Evolutionary conservation across 64 coral and sea anemone genomes (phyloP).

Genomic region (Acropora yongei): DNA sequence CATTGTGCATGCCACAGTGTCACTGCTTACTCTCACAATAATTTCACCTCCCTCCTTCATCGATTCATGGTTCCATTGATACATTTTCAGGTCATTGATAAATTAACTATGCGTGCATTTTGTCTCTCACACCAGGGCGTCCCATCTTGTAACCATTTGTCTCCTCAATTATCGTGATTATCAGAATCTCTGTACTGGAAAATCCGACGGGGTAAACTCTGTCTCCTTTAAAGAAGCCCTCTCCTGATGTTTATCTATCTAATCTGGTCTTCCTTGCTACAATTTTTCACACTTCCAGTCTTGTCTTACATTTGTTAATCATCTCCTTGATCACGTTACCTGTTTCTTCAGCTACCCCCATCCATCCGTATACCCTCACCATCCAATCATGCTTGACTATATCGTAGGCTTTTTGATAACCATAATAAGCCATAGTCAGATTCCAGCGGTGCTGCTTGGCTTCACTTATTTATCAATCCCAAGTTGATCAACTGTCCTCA

Average conservation of each 20-base stretch:
- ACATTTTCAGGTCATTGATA: constrained; percentile 23
- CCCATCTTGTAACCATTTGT: constrained; percentile 42
- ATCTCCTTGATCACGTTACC: constrained; percentile 2
- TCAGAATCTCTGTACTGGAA: not conserved
- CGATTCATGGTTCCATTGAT: constrained; percentile 24
- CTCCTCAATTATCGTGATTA: not conserved
- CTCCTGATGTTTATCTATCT: constrained; percentile 30
- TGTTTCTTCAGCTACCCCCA: constrained; percentile 32
- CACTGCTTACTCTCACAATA: constrained; percentile 27
- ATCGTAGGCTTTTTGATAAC: constrained; percentile 46
- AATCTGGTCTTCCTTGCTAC: not conserved
- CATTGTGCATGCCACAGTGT: constrained; percentile 34
- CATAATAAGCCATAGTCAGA: constrained; percentile 53
- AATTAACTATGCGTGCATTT: not conserved
- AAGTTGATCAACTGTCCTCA: constrained; percentile 69
- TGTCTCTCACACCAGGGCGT: constrained; percentile 2
- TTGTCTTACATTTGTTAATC: constrained; percentile 55
- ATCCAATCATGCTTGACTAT: constrained; percentile 42
- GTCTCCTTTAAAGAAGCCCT: constrained; percentile 54
- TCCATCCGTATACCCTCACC: constrained; percentile 36
- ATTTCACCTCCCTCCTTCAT: constrained; percentile 12
- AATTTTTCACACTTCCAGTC: constrained; percentile 36
- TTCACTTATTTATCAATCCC: constrained; percentile 45
- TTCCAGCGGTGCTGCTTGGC: constrained; percentile 56
- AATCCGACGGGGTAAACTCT: not conserved